Evolutionary conservation across 2,888 invertebrate species (phyloP).

Genomic region (Cabera pusaria): DNA sequence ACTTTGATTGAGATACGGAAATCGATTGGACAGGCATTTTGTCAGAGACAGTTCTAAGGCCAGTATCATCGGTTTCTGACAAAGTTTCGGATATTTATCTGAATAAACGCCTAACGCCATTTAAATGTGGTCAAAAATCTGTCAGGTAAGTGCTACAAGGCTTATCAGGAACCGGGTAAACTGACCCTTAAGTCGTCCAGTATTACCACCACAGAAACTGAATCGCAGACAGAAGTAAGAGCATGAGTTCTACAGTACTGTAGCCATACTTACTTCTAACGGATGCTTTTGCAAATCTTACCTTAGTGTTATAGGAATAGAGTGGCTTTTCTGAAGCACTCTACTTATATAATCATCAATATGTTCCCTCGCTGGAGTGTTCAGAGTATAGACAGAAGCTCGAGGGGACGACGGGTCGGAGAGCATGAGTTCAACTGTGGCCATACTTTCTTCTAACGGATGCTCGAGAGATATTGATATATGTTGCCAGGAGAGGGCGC

Average conservation of each 20-base stretch:
- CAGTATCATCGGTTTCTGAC: too few species aligned
- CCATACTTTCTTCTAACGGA: slow-evolving; percentile 95
- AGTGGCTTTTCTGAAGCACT: slow-evolving; percentile 93
- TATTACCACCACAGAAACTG: slow-evolving; percentile 92
- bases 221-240: slow-evolving; percentile 90
- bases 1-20: too few species aligned
- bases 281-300: too few species aligned
- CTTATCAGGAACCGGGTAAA: too few species aligned
- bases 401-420: slow-evolving; percentile 90
- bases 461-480: slow-evolving; percentile 96
- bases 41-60: too few species aligned
- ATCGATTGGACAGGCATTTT: too few species aligned
- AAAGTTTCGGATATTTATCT: too few species aligned
- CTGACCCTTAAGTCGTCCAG: too few species aligned
- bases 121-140: too few species aligned
- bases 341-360: slow-evolving; percentile 74
- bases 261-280: slow-evolving; percentile 95
- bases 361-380: slow-evolving; percentile 65
- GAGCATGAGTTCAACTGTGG: slow-evolving; percentile 95
- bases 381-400: slow-evolving; percentile 89
- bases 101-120: too few species aligned
- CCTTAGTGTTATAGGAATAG: slow-evolving; percentile 96
- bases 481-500: slow-evolving; percentile 94
- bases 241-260: slow-evolving; percentile 94
- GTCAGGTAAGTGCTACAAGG: too few species aligned